phyloP scores from a whole-genome alignment of 2,888 invertebrate species.

The Hypena proboscidalis region DNA sequence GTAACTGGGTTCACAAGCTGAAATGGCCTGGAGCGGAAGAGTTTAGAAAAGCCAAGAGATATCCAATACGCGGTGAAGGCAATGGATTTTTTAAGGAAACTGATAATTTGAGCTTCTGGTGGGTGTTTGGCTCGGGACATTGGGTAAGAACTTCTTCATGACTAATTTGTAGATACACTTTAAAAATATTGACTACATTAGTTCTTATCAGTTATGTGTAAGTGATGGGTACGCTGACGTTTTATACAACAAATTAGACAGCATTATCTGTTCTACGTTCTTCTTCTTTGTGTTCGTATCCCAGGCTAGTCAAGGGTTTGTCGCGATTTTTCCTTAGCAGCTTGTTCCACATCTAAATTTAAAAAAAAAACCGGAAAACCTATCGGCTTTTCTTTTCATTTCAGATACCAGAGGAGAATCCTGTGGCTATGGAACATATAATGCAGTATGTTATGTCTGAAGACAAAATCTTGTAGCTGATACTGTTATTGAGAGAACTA shows the following conservation, averaged over 20 bases:
- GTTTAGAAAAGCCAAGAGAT: constrained; percentile 56
- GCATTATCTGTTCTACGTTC: too few species aligned
- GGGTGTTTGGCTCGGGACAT: constrained; percentile 73
- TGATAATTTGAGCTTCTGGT: constrained; percentile 70
- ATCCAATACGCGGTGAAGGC: constrained; percentile 54
- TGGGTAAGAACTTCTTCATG: constrained; percentile 59
- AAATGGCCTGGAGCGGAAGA: constrained; percentile 68
- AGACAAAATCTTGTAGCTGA: constrained; percentile 3
- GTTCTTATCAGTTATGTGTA: too few species aligned
- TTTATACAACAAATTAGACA: too few species aligned
- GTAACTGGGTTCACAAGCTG: constrained; percentile 76
- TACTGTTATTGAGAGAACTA: neutral
- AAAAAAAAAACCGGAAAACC: too few species aligned
- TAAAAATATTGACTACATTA: too few species aligned
- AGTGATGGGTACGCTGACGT: too few species aligned
- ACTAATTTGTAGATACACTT: too few species aligned
- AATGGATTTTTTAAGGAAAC: constrained; percentile 72
- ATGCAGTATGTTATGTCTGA: constrained; percentile 58
- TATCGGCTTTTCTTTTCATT: constrained; percentile 18
- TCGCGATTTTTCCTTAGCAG: too few species aligned
- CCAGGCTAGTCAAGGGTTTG: too few species aligned
- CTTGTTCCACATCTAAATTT: too few species aligned
- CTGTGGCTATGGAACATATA: constrained; percentile 75
- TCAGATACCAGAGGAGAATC: constrained; percentile 78
- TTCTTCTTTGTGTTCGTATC: too few species aligned